Evolutionary conservation across 2,888 invertebrate species (phyloP).

Genomic region (Saturnia pavonia): DNA sequence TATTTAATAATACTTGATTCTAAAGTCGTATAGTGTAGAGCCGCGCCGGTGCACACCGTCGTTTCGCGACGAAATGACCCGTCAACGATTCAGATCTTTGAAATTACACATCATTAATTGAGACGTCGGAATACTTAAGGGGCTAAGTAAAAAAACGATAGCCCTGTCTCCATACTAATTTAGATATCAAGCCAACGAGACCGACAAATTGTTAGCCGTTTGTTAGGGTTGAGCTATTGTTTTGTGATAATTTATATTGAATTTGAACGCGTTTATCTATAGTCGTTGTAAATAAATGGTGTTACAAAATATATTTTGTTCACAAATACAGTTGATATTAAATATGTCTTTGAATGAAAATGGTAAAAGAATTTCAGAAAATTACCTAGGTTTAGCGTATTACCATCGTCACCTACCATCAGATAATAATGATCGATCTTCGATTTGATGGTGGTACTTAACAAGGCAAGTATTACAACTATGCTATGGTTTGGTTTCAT

Average conservation of each 20-base stretch:
- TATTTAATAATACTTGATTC: constrained; percentile 32
- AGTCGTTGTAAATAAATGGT: not conserved
- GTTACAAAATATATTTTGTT: not conserved
- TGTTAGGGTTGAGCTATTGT: constrained; percentile 49
- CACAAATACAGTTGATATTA: not conserved
- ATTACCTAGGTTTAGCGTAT: too few relatives aligned
- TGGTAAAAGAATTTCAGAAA: too few relatives aligned
- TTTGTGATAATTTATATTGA: not conserved
- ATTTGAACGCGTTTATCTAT: not conserved
- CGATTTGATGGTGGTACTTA: too few relatives aligned
- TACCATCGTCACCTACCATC: too few relatives aligned
- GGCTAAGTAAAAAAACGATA: constrained; percentile 54
- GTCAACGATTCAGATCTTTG: constrained; percentile 64
- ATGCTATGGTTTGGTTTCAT: too few relatives aligned
- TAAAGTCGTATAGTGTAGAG: constrained; percentile 35
- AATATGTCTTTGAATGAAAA: not conserved
- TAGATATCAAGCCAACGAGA: constrained; percentile 74
- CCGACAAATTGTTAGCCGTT: constrained; percentile 73
- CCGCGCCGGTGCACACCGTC: constrained; percentile 33
- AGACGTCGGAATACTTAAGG: constrained; percentile 65
- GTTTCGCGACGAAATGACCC: constrained; percentile 43
- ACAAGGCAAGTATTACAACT: too few relatives aligned
- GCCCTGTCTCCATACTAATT: constrained; percentile 75
- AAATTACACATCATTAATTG: constrained; percentile 76
- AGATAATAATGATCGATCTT: too few relatives aligned